Evolutionary conservation across 2,797 vertebrate species (phyloP).

Genomic region (Onychomys torridus): DNA sequence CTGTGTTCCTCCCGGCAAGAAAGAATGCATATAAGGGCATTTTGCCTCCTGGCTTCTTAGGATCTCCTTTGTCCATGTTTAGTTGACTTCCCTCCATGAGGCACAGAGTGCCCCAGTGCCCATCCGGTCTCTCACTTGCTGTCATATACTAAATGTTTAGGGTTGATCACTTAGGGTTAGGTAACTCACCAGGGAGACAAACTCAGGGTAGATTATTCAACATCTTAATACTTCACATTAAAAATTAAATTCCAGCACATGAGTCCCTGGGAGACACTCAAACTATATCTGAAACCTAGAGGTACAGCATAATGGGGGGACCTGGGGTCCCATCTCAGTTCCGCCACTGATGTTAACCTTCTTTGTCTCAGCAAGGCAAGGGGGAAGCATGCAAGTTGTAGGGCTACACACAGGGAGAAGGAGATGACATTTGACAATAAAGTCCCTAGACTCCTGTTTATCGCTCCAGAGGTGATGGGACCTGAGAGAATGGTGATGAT

Average conservation of each 20-base stretch:
- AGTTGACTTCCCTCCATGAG: too few species aligned
- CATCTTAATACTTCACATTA: neutral
- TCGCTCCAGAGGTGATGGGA: neutral
- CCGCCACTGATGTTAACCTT: neutral
- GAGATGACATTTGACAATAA: neutral
- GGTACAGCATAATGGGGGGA: rapidly evolving
- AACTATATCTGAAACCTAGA: neutral
- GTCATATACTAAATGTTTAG: neutral
- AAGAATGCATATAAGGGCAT: too few species aligned
- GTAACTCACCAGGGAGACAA: neutral
- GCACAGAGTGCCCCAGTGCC: too few species aligned
- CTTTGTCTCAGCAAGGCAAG: neutral
- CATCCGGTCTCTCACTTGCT: neutral
- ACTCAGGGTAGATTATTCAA: neutral
- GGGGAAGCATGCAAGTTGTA: neutral
- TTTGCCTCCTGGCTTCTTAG: too few species aligned
- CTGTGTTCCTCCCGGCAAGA: too few species aligned
- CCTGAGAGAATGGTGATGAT: neutral
- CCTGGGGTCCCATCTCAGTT: neutral
- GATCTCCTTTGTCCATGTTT: too few species aligned
- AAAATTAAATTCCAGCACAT: neutral
- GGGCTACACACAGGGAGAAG: neutral
- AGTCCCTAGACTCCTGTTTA: neutral
- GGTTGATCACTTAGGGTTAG: too few species aligned
- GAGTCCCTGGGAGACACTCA: neutral